Conservation (phyloP, 2,797 vertebrate species). For the Leucoraja ocellata region DNA sequence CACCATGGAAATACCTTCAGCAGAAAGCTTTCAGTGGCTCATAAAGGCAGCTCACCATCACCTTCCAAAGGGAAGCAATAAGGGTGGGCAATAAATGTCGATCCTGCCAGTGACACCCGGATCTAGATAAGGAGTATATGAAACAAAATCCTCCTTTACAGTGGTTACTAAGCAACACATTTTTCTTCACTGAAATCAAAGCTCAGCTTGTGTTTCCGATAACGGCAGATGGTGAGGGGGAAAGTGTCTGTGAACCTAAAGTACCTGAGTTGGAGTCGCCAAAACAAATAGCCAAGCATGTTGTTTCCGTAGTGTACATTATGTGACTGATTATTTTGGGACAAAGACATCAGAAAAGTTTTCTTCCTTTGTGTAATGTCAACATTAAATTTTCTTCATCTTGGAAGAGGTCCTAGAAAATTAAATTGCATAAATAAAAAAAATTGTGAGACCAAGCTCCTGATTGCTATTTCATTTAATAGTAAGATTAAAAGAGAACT, state of each 20-base stretch:
- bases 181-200: background rate
- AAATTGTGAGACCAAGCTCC: background rate
- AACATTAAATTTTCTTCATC: background rate
- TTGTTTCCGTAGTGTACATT: background rate
- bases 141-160: background rate
- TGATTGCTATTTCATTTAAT: background rate
- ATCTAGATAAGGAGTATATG: too few species aligned
- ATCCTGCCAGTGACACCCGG: too few species aligned
- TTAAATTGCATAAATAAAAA: background rate
- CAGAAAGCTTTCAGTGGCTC: too few species aligned
- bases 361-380: background rate
- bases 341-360: background rate
- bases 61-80: too few species aligned
- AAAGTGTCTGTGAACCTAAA: conserved; percentile 6
- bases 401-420: background rate
- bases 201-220: background rate
- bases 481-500: too few species aligned
- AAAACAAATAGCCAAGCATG: background rate
- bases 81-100: too few species aligned
- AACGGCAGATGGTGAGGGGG: conserved; percentile 26
- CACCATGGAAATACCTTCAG: too few species aligned
- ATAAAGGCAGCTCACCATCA: too few species aligned
- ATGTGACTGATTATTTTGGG: background rate
- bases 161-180: conserved; percentile 11
- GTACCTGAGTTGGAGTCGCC: background rate